Conservation (phyloP, 1,140 invertebrate genomes). For the Geopemphigus sp. region DNA sequence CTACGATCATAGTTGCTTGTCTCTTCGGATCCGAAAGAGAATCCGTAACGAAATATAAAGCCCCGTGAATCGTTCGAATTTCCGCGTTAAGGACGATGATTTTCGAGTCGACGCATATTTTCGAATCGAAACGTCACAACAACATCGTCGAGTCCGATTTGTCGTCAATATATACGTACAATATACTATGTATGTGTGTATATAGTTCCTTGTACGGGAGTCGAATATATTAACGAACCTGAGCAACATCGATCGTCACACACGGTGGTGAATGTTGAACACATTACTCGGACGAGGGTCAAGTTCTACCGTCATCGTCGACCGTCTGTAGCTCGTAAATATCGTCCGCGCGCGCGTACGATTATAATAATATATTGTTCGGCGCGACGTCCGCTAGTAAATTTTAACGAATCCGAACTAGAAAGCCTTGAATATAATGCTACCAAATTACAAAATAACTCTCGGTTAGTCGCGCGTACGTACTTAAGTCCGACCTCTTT, state of each 20-base stretch:
- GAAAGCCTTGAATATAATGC: conserved; percentile 32
- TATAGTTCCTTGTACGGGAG: neutral
- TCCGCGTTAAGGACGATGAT: neutral
- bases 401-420: neutral
- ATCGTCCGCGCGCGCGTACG: neutral
- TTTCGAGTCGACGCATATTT: neutral
- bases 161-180: too few species aligned
- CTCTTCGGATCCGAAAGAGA: too few species aligned
- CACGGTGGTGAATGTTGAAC: conserved; percentile 7
- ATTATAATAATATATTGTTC: neutral
- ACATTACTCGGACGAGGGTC: neutral
- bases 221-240: conserved; percentile 4
- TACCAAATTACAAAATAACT: neutral
- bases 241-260: neutral
- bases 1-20: too few species aligned
- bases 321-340: neutral
- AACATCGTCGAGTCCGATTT: too few species aligned
- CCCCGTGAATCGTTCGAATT: conserved; percentile 26
- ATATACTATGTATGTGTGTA: neutral
- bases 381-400: neutral
- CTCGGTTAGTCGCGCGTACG: too few species aligned
- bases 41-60: too few species aligned
- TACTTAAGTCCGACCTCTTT: too few species aligned
- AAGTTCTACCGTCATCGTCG: conserved; percentile 3
- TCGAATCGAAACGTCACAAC: neutral